Evolutionary conservation across 2,888 invertebrate genomes (phyloP).

Genomic region (Drosophila heteroneura): DNA sequence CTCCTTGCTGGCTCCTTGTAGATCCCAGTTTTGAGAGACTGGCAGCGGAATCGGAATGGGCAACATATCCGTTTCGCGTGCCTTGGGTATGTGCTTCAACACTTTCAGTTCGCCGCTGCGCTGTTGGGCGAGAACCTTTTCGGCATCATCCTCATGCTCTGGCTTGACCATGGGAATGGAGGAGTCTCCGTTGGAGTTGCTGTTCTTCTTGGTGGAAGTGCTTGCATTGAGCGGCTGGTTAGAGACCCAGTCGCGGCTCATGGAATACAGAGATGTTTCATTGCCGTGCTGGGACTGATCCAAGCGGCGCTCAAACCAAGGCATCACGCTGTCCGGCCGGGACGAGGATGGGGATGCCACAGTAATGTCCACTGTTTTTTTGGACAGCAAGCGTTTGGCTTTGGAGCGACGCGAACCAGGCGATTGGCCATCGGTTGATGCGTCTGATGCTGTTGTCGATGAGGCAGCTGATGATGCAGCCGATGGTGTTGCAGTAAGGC

Average conservation of each 20-base stretch:
- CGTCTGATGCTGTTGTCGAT: not conserved
- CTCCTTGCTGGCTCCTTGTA: not conserved
- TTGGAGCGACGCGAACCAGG: not conserved
- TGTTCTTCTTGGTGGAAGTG: not conserved
- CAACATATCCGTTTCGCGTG: not conserved
- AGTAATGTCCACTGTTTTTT: not conserved
- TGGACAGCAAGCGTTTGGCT: not conserved
- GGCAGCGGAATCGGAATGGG: not conserved
- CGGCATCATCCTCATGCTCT: not conserved
- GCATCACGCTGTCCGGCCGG: not conserved
- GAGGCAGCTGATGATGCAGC: not conserved
- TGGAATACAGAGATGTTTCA: not conserved
- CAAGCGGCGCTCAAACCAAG: not conserved
- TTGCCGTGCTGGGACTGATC: not conserved
- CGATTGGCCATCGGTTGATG: not conserved
- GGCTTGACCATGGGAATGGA: not conserved
- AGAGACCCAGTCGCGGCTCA: not conserved
- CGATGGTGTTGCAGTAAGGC: not conserved
- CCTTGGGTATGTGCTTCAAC: not conserved
- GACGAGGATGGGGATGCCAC: not conserved
- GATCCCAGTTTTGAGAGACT: not conserved
- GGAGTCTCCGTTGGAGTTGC: not conserved
- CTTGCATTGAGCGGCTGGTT: not conserved
- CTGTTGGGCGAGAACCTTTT: not conserved
- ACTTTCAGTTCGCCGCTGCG: not conserved